phyloP scores from a whole-genome alignment of 2,797 vertebrate species.

The Synanceia verrucosa region DNA sequence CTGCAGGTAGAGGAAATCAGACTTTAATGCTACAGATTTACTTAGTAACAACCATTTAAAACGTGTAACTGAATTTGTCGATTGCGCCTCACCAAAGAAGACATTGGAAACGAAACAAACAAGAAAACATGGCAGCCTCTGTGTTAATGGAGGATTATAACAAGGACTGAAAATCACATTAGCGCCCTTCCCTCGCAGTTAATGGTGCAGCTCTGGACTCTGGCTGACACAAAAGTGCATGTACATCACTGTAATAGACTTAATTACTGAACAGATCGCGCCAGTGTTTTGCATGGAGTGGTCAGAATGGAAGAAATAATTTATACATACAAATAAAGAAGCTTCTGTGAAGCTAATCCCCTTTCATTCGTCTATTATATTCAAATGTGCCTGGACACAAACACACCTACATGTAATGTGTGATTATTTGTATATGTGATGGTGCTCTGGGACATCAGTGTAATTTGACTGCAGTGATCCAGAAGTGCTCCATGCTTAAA shows the following conservation, averaged over 20 bases:
- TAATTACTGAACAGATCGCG: not conserved
- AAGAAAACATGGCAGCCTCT: not conserved
- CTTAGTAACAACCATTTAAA: not conserved
- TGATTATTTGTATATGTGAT: not conserved
- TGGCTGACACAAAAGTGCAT: not conserved
- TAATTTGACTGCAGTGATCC: slow-evolving; percentile 61
- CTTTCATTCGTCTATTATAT: slow-evolving; percentile 14
- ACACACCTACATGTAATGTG: not conserved
- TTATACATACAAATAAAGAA: slow-evolving; percentile 6
- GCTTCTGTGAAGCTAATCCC: slow-evolving; percentile 3
- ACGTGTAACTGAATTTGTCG: not conserved
- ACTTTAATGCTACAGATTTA: not conserved
- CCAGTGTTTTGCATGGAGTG: not conserved
- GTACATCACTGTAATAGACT: not conserved
- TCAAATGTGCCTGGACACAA: not conserved
- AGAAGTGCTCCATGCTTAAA: slow-evolving; percentile 33
- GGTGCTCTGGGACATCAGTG: slow-evolving; percentile 17
- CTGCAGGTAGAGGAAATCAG: not conserved
- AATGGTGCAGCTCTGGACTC: slow-evolving; percentile 20
- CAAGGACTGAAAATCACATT: slow-evolving; percentile 14
- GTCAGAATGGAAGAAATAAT: not conserved
- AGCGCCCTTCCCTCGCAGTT: not conserved
- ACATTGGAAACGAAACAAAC: no score
- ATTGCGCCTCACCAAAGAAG: not conserved
- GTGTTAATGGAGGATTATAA: not conserved